Evolutionary conservation across 37 sponge, comb jelly and placozoan genomes (phyloP).

Genomic region (Bolinopsis microptera): DNA sequence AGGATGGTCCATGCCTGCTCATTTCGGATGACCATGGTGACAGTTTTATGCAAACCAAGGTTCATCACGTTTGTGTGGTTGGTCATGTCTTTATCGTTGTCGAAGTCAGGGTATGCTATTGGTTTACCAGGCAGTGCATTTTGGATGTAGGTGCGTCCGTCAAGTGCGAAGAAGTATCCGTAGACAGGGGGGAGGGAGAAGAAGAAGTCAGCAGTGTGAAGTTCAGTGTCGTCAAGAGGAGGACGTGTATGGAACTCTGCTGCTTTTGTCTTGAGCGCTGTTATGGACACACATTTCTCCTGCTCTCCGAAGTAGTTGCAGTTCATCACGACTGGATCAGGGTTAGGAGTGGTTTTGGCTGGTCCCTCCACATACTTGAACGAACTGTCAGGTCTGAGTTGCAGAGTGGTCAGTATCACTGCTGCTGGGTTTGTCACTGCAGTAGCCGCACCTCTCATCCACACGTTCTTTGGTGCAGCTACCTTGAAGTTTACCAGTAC

Average conservation of each 20-base stretch:
- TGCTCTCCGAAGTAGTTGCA: neutral
- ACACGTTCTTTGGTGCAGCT: neutral
- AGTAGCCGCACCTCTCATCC: neutral
- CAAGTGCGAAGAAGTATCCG: neutral
- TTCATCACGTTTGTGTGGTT: neutral
- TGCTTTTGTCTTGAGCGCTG: neutral
- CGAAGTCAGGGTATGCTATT: neutral
- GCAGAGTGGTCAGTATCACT: neutral
- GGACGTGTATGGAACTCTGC: neutral
- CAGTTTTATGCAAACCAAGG: neutral
- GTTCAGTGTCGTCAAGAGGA: neutral
- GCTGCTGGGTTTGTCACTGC: neutral
- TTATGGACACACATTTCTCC: neutral
- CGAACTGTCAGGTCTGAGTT: neutral
- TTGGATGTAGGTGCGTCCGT: neutral
- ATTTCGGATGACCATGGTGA: neutral
- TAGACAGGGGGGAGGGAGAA: neutral
- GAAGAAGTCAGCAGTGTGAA: neutral
- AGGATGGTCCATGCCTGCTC: neutral
- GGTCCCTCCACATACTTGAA: neutral
- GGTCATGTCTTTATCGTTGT: neutral
- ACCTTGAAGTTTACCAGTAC: conserved; percentile 68
- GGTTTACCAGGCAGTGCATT: neutral
- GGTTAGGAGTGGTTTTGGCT: neutral
- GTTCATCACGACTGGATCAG: neutral